Conservation (phyloP, 2,888 invertebrate genomes). For the Choreutis nemorana region DNA sequence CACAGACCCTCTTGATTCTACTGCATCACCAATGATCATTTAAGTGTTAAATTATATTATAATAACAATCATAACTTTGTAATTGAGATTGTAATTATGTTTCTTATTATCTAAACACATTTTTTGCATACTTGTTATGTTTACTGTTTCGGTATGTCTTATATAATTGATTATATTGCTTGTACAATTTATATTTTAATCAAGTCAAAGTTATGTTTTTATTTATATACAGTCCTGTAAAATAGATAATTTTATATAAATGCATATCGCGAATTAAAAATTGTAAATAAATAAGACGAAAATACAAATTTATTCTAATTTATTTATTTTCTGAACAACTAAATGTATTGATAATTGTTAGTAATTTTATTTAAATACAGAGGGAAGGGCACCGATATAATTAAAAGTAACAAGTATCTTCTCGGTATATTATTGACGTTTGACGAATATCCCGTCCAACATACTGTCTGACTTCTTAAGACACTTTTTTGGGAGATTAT, state of each 20-base stretch:
- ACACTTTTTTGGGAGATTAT: too few relatives aligned
- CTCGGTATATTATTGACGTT: too few relatives aligned
- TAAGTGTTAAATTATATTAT: constrained; percentile 9
- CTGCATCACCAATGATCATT: constrained; percentile 25
- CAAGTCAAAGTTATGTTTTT: constrained; percentile 44
- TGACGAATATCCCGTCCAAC: too few relatives aligned
- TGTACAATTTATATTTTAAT: constrained; percentile 38
- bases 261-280: constrained; percentile 45
- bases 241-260: constrained; percentile 46
- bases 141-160: constrained; percentile 43
- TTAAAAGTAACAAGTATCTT: too few relatives aligned
- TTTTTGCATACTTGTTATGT: constrained; percentile 53
- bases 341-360: too few relatives aligned
- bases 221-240: constrained; percentile 44
- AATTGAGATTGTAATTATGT: constrained; percentile 52
- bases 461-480: too few relatives aligned
- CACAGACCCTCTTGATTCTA: constrained; percentile 9
- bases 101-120: constrained; percentile 18
- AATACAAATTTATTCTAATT: constrained; percentile 33
- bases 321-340: too few relatives aligned
- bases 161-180: constrained; percentile 37
- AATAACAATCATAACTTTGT: too few relatives aligned
- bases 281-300: constrained; percentile 28
- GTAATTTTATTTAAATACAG: too few relatives aligned
- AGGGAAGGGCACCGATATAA: too few relatives aligned